Percentiles rank a stretch among this genome's conserved stretches.
Evolutionary conservation across 2,113 vertebrate genomes (phyloP).

Genomic region (Tragelaphus buxtoni): DNA sequence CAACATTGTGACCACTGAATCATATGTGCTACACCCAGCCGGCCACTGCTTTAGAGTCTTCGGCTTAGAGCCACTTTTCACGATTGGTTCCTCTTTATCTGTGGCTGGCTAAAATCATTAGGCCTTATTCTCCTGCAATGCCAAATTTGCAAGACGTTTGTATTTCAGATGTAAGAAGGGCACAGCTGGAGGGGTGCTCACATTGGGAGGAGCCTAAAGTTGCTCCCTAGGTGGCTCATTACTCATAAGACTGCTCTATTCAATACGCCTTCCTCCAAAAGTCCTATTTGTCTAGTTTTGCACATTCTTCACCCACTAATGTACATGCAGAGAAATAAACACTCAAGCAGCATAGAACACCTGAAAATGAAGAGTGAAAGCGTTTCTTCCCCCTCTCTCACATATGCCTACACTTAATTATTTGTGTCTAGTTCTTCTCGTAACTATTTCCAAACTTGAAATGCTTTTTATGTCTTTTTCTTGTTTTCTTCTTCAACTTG

Average conservation of each 20-base stretch:
- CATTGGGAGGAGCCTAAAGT: fast-evolving
- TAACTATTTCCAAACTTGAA: background rate
- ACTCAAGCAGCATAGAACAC: background rate
- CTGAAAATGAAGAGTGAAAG: background rate
- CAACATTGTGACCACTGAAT: background rate
- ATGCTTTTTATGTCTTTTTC: background rate
- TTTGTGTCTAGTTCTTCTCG: background rate
- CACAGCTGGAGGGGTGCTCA: fast-evolving
- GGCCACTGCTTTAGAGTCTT: background rate
- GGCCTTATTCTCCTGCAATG: background rate
- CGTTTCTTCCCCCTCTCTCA: background rate
- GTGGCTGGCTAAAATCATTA: background rate
- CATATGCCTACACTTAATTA: background rate
- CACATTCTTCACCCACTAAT: background rate
- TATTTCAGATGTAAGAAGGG: background rate
- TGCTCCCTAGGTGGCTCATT: fast-evolving
- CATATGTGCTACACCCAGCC: background rate
- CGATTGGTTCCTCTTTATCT: background rate
- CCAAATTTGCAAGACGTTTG: background rate
- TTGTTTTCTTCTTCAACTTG: background rate
- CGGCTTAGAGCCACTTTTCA: background rate
- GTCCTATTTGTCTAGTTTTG: background rate
- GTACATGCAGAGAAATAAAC: background rate
- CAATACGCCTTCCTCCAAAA: background rate
- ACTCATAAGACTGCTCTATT: background rate